Conservation (phyloP, 2,888 invertebrate species). For the Parnassius mnemosyne region DNA sequence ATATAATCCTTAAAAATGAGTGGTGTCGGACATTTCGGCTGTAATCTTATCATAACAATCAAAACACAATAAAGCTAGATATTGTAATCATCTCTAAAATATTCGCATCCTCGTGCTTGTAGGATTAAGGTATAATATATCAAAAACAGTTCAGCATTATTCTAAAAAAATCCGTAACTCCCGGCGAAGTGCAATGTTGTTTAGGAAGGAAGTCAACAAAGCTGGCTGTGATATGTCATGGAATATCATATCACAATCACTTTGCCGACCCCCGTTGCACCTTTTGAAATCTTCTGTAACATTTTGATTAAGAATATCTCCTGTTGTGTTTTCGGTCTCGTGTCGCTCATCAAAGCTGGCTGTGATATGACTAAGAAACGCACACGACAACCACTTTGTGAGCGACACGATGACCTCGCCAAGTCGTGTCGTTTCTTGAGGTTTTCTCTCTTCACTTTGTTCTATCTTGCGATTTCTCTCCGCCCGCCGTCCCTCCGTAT, state of each 20-base stretch:
- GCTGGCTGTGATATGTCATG: slow-evolving; percentile 94
- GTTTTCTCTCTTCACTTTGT: no score
- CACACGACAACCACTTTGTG: slow-evolving; percentile 96
- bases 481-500: background rate
- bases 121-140: no score
- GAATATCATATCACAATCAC: slow-evolving; percentile 89
- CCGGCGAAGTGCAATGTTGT: slow-evolving; percentile 15
- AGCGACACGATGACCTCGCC: slow-evolving; percentile 77
- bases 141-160: no score
- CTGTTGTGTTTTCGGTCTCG: slow-evolving; percentile 19
- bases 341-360: slow-evolving; percentile 98
- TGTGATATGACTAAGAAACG: slow-evolving; percentile 90
- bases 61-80: no score
- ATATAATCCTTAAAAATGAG: no score
- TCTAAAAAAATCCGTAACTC: no score
- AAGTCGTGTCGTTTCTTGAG: background rate
- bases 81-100: no score
- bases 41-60: no score
- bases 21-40: no score
- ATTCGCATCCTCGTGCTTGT: no score
- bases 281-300: slow-evolving; percentile 95
- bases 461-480: no score
- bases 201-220: slow-evolving; percentile 82
- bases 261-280: slow-evolving; percentile 81
- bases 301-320: slow-evolving; percentile 40